Conservation (phyloP, 1,140 invertebrate species). For the Agrypnia vestita region DNA sequence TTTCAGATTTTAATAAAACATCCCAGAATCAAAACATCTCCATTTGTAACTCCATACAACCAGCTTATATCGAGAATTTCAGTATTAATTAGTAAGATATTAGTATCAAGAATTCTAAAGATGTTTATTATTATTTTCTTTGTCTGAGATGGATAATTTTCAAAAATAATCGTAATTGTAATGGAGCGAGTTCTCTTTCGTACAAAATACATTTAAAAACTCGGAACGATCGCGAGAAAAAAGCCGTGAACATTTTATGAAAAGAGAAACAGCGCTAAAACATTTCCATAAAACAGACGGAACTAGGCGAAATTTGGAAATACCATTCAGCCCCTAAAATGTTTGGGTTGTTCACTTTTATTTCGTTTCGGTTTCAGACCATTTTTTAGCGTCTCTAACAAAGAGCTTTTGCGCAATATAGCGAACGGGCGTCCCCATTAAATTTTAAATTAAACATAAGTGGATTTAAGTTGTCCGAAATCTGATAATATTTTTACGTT, state of each 20-base stretch:
- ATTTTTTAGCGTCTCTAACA: conserved; percentile 16
- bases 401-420: neutral
- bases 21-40: too few relatives aligned
- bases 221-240: too few relatives aligned
- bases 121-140: too few relatives aligned
- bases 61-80: too few relatives aligned
- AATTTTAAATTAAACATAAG: neutral
- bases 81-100: too few relatives aligned
- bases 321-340: conserved; percentile 21
- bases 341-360: neutral
- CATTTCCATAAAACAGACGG: conserved; percentile 24
- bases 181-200: too few relatives aligned
- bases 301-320: conserved; percentile 9
- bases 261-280: conserved; percentile 18
- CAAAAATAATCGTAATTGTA: too few relatives aligned
- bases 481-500: neutral
- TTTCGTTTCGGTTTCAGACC: conserved; percentile 1
- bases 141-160: too few relatives aligned
- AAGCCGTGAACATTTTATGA: neutral
- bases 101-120: too few relatives aligned
- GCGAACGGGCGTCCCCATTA: neutral
- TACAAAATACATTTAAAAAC: too few relatives aligned
- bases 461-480: neutral
- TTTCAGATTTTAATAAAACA: too few relatives aligned
- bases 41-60: too few relatives aligned